phyloP scores from a whole-genome alignment of 92 coral and sea anemone species.

The Micromussa lordhowensis region DNA sequence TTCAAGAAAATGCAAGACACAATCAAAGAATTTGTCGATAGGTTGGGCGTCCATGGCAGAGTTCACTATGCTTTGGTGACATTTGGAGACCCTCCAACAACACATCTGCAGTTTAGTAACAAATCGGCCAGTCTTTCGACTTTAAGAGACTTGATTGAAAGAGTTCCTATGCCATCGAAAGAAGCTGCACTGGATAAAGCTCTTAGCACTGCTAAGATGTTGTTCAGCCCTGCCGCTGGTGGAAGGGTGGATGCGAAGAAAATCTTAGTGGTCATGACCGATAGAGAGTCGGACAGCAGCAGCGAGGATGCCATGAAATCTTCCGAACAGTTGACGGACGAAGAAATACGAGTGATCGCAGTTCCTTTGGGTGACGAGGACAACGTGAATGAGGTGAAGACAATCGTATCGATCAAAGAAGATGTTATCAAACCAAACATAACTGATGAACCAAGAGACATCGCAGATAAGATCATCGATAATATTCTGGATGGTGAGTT shows the following conservation, averaged over 20 bases:
- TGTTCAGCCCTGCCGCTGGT: slow-evolving; percentile 70
- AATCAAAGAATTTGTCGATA: slow-evolving; percentile 71
- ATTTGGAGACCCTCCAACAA: slow-evolving; percentile 64
- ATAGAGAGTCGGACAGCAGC: slow-evolving; percentile 71
- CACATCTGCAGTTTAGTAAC: slow-evolving; percentile 41
- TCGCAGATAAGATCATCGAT: slow-evolving; percentile 60
- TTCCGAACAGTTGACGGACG: slow-evolving; percentile 60
- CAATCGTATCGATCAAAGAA: slow-evolving; percentile 45
- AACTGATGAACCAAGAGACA: slow-evolving; percentile 54
- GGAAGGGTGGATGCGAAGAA: slow-evolving; percentile 79
- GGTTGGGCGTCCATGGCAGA: slow-evolving; percentile 60
- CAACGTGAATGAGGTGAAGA: slow-evolving; percentile 61
- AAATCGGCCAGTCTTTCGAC: slow-evolving; percentile 24
- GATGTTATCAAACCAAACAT: slow-evolving; percentile 54
- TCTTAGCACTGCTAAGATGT: slow-evolving; percentile 52
- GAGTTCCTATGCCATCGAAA: slow-evolving; percentile 43
- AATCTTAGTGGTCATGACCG: slow-evolving; percentile 81
- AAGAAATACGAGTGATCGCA: slow-evolving; percentile 79
- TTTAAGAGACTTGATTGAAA: slow-evolving; percentile 47
- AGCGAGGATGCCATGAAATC: slow-evolving; percentile 41
- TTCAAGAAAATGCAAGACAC: slow-evolving; percentile 84
- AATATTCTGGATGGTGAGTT: slow-evolving; percentile 55
- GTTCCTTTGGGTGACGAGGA: slow-evolving; percentile 83
- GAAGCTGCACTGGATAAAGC: slow-evolving; percentile 65
- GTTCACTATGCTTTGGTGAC: slow-evolving; percentile 76